Conservation (phyloP, 2,113 vertebrate genomes). For the Onychostoma macrolepis region DNA sequence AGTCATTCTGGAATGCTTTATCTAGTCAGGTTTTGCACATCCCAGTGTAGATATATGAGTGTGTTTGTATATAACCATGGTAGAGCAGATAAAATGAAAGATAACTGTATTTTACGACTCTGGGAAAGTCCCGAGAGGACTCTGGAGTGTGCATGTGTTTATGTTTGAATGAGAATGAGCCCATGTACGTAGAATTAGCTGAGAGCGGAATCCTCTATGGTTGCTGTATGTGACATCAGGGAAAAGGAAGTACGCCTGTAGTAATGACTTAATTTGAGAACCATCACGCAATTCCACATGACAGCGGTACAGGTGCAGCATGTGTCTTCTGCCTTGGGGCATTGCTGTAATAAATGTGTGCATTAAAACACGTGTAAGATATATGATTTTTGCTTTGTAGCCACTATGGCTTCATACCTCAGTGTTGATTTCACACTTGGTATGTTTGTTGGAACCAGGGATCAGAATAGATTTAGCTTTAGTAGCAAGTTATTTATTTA, state of each 20-base stretch:
- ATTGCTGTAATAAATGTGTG: constrained; percentile 49
- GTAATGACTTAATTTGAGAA: constrained; percentile 72
- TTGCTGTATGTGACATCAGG: not conserved
- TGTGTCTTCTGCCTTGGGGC: constrained; percentile 63
- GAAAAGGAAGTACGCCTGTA: constrained; percentile 54
- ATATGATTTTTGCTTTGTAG: constrained; percentile 6
- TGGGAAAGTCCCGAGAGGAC: not conserved
- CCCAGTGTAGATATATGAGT: not conserved
- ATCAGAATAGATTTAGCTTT: not conserved
- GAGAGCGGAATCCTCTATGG: constrained; percentile 18
- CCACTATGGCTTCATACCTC: not conserved
- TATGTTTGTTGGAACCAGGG: not conserved
- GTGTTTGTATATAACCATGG: not conserved
- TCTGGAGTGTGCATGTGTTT: constrained; percentile 26
- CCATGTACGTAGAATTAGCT: constrained; percentile 12
- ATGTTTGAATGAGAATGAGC: constrained; percentile 16
- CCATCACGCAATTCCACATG: constrained; percentile 67
- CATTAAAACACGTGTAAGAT: not conserved
- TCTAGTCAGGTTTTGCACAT: not conserved
- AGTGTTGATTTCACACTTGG: not conserved
- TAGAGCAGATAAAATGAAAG: not conserved
- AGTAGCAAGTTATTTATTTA: not conserved
- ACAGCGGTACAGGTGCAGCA: constrained; percentile 70
- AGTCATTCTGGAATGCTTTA: not conserved
- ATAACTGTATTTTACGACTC: constrained; percentile 21